Evolutionary conservation across 2,113 vertebrate genomes (phyloP).

Genomic region (Notarius quadriscutis): DNA sequence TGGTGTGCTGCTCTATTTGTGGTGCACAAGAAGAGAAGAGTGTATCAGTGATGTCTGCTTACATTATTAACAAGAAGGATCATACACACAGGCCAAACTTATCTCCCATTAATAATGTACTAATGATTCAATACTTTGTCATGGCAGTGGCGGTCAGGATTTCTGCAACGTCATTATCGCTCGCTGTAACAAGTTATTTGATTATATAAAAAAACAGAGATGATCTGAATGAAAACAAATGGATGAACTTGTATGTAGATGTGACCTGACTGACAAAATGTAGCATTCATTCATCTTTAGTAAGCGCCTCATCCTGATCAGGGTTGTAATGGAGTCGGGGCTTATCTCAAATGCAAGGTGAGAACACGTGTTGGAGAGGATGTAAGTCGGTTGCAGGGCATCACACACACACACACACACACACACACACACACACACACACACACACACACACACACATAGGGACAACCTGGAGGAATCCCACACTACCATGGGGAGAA

Average conservation of each 20-base stretch:
- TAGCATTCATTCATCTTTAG: neutral
- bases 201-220: neutral
- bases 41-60: constrained; percentile 58
- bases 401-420: neutral
- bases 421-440: neutral
- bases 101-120: constrained; percentile 56
- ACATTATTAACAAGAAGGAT: constrained; percentile 63
- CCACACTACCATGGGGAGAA: neutral
- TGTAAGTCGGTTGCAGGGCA: neutral
- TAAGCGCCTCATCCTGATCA: neutral
- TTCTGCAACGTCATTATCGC: neutral
- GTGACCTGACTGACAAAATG: neutral
- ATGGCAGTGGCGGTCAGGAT: neutral
- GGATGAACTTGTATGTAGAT: neutral
- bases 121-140: neutral
- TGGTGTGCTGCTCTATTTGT: constrained; percentile 13
- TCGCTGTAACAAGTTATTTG: neutral
- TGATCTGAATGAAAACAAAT: neutral
- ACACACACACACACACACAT: neutral
- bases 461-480: neutral
- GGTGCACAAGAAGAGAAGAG: constrained; percentile 12
- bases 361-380: neutral
- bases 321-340: neutral
- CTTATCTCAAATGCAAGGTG: neutral
- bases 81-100: constrained; percentile 46